phyloP scores from a whole-genome alignment of 2,888 invertebrate species.

The Noctua fimbriata region DNA sequence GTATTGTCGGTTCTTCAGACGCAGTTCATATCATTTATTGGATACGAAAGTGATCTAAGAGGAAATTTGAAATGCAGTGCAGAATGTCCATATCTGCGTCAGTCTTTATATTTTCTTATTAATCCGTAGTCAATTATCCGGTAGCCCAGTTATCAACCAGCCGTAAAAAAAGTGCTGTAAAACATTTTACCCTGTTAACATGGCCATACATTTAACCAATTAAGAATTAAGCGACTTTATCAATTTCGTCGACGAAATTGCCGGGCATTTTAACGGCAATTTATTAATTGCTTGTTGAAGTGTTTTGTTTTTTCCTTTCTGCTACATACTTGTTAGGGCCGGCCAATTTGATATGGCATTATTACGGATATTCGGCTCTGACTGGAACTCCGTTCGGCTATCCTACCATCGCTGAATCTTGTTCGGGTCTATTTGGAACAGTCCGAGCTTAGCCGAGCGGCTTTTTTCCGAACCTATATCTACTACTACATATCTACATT shows the following conservation, averaged over 20 bases:
- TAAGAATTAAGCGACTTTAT: not conserved
- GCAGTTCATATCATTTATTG: not conserved
- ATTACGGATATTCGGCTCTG: not conserved
- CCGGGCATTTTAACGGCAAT: not conserved
- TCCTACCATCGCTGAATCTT: not conserved
- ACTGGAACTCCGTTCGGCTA: not conserved
- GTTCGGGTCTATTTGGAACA: not conserved
- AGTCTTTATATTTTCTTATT: not conserved
- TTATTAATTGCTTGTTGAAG: slow-evolving; percentile 1
- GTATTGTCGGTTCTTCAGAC: no score
- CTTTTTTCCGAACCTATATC: not conserved
- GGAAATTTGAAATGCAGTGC: not conserved
- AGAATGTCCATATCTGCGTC: not conserved
- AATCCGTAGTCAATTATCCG: not conserved
- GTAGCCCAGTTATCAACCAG: not conserved
- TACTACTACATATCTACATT: not conserved
- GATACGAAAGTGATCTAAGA: not conserved
- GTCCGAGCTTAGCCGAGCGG: not conserved
- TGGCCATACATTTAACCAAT: slow-evolving; percentile 1
- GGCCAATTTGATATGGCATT: not conserved
- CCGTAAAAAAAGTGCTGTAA: not conserved
- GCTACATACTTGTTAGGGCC: not conserved
- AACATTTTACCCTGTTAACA: not conserved
- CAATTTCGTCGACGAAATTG: not conserved
- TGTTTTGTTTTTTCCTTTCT: not conserved